Conservation (phyloP, 2,797 vertebrate species). For the Menidia menidia region DNA sequence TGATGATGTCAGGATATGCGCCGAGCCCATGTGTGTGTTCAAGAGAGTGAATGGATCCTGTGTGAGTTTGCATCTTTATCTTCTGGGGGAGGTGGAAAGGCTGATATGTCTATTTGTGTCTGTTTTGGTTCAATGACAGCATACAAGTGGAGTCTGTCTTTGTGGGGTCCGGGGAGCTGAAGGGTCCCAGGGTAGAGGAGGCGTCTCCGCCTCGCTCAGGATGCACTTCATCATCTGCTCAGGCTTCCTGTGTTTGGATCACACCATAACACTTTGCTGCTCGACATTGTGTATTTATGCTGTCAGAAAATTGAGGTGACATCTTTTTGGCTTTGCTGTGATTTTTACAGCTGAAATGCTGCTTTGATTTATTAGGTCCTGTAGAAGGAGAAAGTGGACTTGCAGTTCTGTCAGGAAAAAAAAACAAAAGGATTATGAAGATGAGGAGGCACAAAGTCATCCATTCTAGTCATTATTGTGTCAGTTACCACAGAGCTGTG, state of each 20-base stretch:
- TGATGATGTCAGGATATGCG: conserved; percentile 44
- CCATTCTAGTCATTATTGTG: conserved; percentile 42
- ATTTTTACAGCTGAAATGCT: background rate
- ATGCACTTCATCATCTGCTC: conserved; percentile 34
- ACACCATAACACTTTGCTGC: conserved; percentile 1
- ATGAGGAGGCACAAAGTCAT: conserved; percentile 34
- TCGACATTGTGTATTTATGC: conserved; percentile 10
- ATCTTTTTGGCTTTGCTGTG: background rate
- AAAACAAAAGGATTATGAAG: conserved; percentile 43
- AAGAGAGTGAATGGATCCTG: conserved; percentile 1
- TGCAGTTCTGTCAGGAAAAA: conserved; percentile 1
- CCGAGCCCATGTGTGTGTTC: conserved; percentile 7
- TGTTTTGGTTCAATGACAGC: conserved; percentile 53
- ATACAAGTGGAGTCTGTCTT: conserved; percentile 60
- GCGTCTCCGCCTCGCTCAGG: conserved; percentile 27
- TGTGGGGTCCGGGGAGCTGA: conserved; percentile 48
- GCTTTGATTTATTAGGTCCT: background rate
- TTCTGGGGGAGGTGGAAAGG: conserved; percentile 12
- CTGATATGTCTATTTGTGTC: conserved; percentile 51
- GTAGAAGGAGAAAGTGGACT: background rate
- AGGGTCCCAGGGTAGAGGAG: conserved; percentile 49
- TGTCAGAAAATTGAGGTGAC: background rate
- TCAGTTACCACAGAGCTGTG: conserved; percentile 20
- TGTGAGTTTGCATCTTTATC: conserved; percentile 23
- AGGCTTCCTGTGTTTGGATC: conserved; percentile 32